Conservation (phyloP, 2,113 vertebrate genomes). For the Melospiza melodia region DNA sequence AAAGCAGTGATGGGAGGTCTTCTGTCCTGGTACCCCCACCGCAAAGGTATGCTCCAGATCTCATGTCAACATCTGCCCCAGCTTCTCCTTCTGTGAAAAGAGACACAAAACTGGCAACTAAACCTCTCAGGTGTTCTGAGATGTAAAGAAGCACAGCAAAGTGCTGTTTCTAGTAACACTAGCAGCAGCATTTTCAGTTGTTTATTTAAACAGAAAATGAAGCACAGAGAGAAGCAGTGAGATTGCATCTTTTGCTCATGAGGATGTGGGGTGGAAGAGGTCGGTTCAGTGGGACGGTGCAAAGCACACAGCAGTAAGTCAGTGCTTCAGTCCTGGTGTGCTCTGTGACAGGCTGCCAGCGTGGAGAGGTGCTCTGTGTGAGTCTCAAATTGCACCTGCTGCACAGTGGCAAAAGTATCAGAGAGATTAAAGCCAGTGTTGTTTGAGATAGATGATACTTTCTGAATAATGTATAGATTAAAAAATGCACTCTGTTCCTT, state of each 20-base stretch:
- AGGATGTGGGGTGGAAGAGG: fast-evolving
- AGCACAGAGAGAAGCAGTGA: neutral
- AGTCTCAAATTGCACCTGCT: neutral
- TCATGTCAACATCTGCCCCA: neutral
- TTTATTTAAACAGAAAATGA: neutral
- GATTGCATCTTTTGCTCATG: neutral
- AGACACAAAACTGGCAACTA: neutral
- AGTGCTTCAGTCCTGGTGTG: fast-evolving
- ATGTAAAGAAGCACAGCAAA: neutral
- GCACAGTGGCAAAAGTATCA: neutral
- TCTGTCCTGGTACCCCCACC: neutral
- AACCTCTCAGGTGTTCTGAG: neutral
- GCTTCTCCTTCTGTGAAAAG: neutral
- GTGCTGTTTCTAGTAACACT: neutral
- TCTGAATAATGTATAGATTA: neutral
- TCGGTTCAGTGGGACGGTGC: fast-evolving
- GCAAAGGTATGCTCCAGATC: neutral
- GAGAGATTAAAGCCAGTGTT: neutral
- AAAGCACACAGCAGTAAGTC: neutral
- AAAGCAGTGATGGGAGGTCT: neutral
- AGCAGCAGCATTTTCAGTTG: neutral
- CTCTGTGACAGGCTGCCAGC: neutral
- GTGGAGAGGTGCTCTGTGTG: neutral
- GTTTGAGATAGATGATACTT: neutral
- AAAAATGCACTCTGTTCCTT: neutral